These are phyloP conservation scores for Sesia apiformis DNA, from an alignment of 2,888 invertebrate genomes.

Conservation along the genomic window DNA sequence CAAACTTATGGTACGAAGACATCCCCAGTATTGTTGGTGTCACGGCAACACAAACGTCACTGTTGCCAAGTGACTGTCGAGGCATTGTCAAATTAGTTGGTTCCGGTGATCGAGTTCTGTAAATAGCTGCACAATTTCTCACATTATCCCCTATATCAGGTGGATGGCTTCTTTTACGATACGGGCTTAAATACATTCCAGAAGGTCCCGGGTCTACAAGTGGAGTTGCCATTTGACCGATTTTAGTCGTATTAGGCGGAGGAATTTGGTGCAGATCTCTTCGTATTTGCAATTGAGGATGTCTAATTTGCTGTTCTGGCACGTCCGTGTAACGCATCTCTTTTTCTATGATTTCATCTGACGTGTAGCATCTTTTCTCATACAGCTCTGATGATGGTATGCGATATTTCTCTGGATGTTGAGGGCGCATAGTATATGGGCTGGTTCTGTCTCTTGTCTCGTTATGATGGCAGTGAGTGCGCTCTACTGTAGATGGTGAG, in stretches of 20 bases:
- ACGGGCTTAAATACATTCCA: constrained; percentile 65
- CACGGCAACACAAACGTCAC: constrained; percentile 47
- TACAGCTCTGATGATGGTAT: constrained; percentile 46
- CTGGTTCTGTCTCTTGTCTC: constrained; percentile 72
- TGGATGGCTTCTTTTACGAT: constrained; percentile 74
- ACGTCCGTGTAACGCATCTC: constrained; percentile 66
- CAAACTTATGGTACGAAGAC: constrained; percentile 65
- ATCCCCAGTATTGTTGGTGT: constrained; percentile 58
- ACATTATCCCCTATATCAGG: constrained; percentile 63
- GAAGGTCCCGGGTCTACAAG: constrained; percentile 62
- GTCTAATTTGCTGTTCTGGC: constrained; percentile 57
- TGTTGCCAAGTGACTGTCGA: constrained; percentile 38
- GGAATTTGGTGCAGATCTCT: constrained; percentile 80
- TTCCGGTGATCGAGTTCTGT: constrained; percentile 61
- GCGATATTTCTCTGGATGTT: constrained; percentile 68
- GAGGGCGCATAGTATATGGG: constrained; percentile 85
- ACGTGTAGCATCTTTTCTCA: constrained; percentile 60
- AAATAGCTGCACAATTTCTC: constrained; percentile 52
- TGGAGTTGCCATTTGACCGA: constrained; percentile 53
- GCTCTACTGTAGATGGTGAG: constrained; percentile 63
- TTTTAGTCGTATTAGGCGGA: constrained; percentile 50
- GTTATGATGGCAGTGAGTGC: constrained; percentile 81
- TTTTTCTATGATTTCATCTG: constrained; percentile 62
- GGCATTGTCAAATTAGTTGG: constrained; percentile 68
- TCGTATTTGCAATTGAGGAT: constrained; percentile 82